These are phyloP conservation scores for Incurvaria masculella DNA, from an alignment of 2,888 invertebrate genomes.

Conservation along the genomic window DNA sequence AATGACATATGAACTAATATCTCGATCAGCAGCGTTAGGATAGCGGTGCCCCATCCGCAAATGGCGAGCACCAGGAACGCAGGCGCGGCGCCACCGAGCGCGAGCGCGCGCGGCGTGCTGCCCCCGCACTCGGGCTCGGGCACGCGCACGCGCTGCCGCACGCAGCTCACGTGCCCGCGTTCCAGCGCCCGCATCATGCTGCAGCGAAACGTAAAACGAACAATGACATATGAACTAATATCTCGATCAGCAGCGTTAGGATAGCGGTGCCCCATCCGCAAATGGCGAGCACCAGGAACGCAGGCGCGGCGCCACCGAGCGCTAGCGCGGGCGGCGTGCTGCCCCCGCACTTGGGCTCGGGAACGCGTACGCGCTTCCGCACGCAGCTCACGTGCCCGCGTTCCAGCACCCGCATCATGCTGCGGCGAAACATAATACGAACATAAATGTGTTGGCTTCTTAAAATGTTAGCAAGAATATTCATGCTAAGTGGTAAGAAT, in stretches of 20 bases:
- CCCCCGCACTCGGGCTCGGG: conserved; percentile 28
- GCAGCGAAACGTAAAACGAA: too few relatives aligned
- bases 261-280: background rate
- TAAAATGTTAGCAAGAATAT: too few relatives aligned
- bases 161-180: conserved; percentile 31
- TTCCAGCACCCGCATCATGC: conserved; percentile 29
- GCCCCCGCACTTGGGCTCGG: conserved; percentile 27
- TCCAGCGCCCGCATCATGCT: conserved; percentile 31
- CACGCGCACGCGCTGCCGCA: conserved; percentile 23
- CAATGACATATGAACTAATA: background rate
- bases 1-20: background rate
- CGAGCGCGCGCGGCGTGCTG: conserved; percentile 34
- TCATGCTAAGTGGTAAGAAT: too few relatives aligned
- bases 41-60: background rate
- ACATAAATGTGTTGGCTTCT: too few relatives aligned
- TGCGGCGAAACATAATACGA: too few relatives aligned
- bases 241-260: background rate
- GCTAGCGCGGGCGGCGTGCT: conserved; percentile 37
- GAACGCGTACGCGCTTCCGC: conserved; percentile 22
- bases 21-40: background rate
- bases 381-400: conserved; percentile 33
- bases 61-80: conserved; percentile 34
- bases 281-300: conserved; percentile 31
- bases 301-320: conserved; percentile 42
- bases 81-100: conserved; percentile 42